phyloP scores from a whole-genome alignment of 2,888 invertebrate species.

The Conus canariensis region DNA sequence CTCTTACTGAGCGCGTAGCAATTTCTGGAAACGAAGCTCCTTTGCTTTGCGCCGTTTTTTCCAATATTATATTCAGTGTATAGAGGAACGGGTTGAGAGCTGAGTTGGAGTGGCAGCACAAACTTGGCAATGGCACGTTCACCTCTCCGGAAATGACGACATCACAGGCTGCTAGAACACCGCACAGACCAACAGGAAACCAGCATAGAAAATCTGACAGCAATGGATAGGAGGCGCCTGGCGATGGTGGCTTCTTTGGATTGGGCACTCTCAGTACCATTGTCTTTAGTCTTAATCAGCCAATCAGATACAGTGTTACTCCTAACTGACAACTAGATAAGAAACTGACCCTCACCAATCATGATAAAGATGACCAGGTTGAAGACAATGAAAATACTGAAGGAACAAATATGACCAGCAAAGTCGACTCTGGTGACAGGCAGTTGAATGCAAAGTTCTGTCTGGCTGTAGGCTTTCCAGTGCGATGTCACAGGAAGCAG shows the following conservation, averaged over 20 bases:
- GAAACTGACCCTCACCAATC: constrained; percentile 16
- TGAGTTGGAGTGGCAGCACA: background rate
- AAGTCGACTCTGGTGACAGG: constrained; percentile 73
- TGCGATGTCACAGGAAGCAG: constrained; percentile 57
- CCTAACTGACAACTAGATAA: constrained; percentile 7
- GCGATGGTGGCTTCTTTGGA: constrained; percentile 2
- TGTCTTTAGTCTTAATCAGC: background rate
- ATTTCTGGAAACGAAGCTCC: too few species aligned
- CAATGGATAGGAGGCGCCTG: constrained; percentile 1
- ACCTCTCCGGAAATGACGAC: background rate
- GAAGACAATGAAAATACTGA: background rate
- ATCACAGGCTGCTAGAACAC: background rate
- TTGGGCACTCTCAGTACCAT: background rate
- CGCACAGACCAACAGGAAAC: constrained; percentile 28
- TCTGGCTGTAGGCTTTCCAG: constrained; percentile 67
- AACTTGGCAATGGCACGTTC: background rate
- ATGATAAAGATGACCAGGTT: constrained; percentile 20
- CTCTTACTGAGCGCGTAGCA: too few species aligned
- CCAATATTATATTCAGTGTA: background rate
- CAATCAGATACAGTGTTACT: background rate
- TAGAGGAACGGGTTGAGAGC: background rate
- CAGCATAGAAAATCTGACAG: constrained; percentile 25
- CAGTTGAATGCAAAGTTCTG: constrained; percentile 73
- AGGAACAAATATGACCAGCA: constrained; percentile 75
- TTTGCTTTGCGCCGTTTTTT: background rate